phyloP scores from a whole-genome alignment of 2,888 invertebrate genomes.

The Sphinx pinastri region DNA sequence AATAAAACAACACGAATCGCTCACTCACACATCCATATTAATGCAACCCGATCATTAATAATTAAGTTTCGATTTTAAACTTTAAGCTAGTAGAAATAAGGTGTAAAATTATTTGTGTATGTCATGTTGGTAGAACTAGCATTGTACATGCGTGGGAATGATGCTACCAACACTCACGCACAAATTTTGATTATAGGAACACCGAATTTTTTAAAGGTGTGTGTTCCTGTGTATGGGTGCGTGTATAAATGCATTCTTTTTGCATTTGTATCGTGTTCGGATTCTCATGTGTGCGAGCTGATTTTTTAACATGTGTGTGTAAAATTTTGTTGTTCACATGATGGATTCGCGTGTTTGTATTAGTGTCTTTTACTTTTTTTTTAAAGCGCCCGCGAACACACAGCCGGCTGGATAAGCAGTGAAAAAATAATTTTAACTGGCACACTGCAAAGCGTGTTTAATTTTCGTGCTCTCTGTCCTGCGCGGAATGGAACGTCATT shows the following conservation, averaged over 20 bases:
- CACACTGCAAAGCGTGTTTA: slow-evolving; percentile 80
- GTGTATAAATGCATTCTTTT: slow-evolving; percentile 69
- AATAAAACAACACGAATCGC: slow-evolving; percentile 80
- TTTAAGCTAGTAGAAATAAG: slow-evolving; percentile 40
- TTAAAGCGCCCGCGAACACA: slow-evolving; percentile 54
- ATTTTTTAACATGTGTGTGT: slow-evolving; percentile 57
- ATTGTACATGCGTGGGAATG: slow-evolving; percentile 75
- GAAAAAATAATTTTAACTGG: slow-evolving; percentile 84
- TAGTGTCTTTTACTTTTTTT: slow-evolving; percentile 75
- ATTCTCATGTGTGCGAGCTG: slow-evolving; percentile 52
- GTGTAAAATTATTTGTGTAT: slow-evolving; percentile 46
- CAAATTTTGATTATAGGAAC: slow-evolving; percentile 79
- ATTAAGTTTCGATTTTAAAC: slow-evolving; percentile 39
- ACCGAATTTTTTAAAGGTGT: slow-evolving; percentile 71
- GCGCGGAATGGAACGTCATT: slow-evolving; percentile 81
- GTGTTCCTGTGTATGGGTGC: slow-evolving; percentile 49
- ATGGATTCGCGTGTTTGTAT: slow-evolving; percentile 79
- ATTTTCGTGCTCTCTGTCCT: slow-evolving; percentile 82
- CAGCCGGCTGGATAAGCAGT: slow-evolving; percentile 69
- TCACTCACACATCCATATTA: slow-evolving; percentile 67
- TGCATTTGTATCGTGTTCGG: slow-evolving; percentile 57
- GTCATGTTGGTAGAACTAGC: slow-evolving; percentile 69
- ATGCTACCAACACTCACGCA: slow-evolving; percentile 58
- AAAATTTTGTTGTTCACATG: slow-evolving; percentile 73
- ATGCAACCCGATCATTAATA: slow-evolving; percentile 81